phyloP scores from a whole-genome alignment of 2,113 vertebrate genomes.

The Columbina picui region DNA sequence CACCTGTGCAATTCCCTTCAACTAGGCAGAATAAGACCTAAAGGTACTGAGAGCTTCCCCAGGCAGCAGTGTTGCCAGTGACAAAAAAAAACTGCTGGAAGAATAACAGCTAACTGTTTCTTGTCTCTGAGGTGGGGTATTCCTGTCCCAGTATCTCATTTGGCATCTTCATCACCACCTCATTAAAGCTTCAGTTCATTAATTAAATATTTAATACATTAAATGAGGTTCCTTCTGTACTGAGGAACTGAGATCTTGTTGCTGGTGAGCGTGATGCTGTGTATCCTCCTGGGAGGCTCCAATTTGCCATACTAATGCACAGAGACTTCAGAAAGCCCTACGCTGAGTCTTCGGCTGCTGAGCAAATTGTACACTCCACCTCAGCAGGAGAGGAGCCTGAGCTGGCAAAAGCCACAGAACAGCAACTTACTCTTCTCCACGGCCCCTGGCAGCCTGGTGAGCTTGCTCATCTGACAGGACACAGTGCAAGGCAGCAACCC shows the following conservation, averaged over 20 bases:
- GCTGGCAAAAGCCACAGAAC: neutral
- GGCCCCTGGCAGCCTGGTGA: neutral
- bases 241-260: conserved; percentile 62
- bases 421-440: neutral
- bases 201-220: conserved; percentile 79
- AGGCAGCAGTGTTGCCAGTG: neutral
- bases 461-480: neutral
- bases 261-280: conserved; percentile 50
- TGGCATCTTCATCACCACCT: conserved; percentile 69
- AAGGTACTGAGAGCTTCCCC: conserved; percentile 16
- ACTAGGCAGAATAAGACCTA: neutral
- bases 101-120: conserved; percentile 29
- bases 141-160: conserved; percentile 59
- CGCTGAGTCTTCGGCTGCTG: conserved; percentile 59
- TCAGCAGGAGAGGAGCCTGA: conserved; percentile 28
- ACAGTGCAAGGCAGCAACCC: neutral
- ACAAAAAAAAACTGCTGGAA: conserved; percentile 25
- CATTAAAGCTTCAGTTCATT: conserved; percentile 76
- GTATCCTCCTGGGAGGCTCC: conserved; percentile 75
- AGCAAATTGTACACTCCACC: conserved; percentile 29
- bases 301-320: conserved; percentile 76
- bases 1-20: conserved; percentile 13
- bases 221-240: conserved; percentile 73
- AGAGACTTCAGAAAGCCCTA: conserved; percentile 70
- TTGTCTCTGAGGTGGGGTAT: conserved; percentile 49